Base-by-base conservation (phyloP, 1,140 invertebrate species). In the Platyura marginata region DNA sequence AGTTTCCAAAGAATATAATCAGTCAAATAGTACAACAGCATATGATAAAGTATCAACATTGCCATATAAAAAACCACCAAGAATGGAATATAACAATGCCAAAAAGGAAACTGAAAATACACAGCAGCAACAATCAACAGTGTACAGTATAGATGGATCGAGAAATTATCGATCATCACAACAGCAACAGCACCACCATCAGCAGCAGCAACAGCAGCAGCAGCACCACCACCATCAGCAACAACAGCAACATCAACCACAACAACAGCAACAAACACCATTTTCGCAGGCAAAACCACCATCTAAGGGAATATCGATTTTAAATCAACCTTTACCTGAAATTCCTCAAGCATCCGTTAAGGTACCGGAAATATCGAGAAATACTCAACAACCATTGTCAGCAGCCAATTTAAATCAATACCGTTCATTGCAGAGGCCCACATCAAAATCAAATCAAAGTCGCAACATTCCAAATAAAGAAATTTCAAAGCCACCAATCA, bases 1-100 rank as follows among this genome's bases (percentile, higher is more conserved):
- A 3, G 58, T 61, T 11, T 61, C 59, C 1, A 59, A 58, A 49
- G 57, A 61, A 42, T 61, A 59, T 34, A 59, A 52, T 46, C 55
- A 57, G 43, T 18, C 10, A 18, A 38, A 5, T 18, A 3, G 4
- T 20, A 10, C 5, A 3, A 53, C 54, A 45, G 55, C 55, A 20
- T 52, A 52, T 25, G 6, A 18, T 29, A 11, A 2, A 40, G 47
- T 54, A 34, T 53, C 53, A 1, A 33, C 49, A 45, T 56, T 56
- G 37, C 57, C 54, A 41, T 52, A 53, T 40, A 59, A 58, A 42
- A 56, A 57, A 48, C 22, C 8, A 13, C 11, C 21, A 6, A 11
- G 3, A 21, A 29, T 19, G 18, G 9, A 20, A 38, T 4, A 4
- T 19, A 18, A 11, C 18, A 9, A 18, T 38, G 6, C 16, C 16